Evolutionary conservation across 2,113 vertebrate species (phyloP), one percentile per base, ranked within the genome.

Genomic region (Stegostoma tigrinum): DNA sequence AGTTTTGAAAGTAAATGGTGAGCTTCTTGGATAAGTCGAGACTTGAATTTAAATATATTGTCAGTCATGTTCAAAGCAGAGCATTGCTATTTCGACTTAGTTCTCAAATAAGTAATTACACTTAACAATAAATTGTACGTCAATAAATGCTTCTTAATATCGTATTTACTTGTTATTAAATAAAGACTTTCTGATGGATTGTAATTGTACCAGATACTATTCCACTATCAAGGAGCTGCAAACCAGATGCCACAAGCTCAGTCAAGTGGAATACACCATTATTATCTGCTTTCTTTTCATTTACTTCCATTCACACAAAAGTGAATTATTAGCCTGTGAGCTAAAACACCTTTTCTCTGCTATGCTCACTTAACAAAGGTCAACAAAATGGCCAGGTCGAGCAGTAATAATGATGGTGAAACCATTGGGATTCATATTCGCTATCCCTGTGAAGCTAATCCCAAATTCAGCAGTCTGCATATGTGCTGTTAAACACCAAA

Each of bases 141-240:
- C 89, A 93, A 66, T 93, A 93, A 66, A 42, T 93, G 10, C 61
- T 66, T 19, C 38, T 83, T 93, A 93, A 93, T 67, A 67, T 93
- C 66, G 61, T 8, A 93, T 93, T 61, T 23, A 6, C 64, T 93
- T 66, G n/a, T 10, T 66, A 8, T 93, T 66, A 93, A 66, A 93
- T 66, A 66, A n/a, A 93, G 34, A 93, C 66, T 93, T 93, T 93
- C 19, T 93, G 61, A 83, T 83, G 38, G 80, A 5, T 45, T 38
- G 10, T 45, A 38, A 91, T 1, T 5, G 14, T 34, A 91, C 17
- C 52, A 90, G 34, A 61, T 34, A 14, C 0, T 61, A 61, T 90
- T 52, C 38, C 14, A 21, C 6, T 38, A 38, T 38, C 55, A 67
- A 66, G 89, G 7, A 93, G 23, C 17, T 66, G 15, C 89, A 93